Percentiles rank a stretch among this genome's conserved stretches.
Conservation (phyloP, 2,888 invertebrate genomes). For the Lepetodrilus schrolli region DNA sequence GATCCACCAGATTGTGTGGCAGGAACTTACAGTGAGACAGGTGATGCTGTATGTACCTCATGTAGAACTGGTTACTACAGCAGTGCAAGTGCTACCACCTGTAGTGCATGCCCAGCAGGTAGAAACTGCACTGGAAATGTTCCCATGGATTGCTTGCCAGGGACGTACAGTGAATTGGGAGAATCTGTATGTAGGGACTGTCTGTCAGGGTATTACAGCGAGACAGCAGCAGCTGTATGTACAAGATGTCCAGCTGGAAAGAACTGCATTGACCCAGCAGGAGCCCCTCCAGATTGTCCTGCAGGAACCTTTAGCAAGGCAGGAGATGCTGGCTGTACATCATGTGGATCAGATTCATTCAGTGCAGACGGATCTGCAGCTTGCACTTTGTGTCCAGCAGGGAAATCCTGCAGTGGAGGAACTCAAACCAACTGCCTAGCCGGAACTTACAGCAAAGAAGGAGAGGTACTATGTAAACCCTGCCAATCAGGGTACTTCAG, state of each 20-base stretch:
- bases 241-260: conserved; percentile 45
- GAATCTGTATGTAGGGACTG: conserved; percentile 45
- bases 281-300: conserved; percentile 34
- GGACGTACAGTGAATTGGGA: conserved; percentile 44
- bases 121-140: conserved; percentile 26
- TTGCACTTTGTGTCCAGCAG: conserved; percentile 39
- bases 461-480: conserved; percentile 36
- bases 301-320: conserved; percentile 42
- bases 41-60: conserved; percentile 52
- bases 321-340: conserved; percentile 33
- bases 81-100: conserved; percentile 42
- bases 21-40: conserved; percentile 59
- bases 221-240: conserved; percentile 53
- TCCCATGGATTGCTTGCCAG: conserved; percentile 46
- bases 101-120: conserved; percentile 60
- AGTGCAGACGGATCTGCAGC: conserved; percentile 29
- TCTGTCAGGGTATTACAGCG: conserved; percentile 64
- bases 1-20: conserved; percentile 54
- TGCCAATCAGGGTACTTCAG: conserved; percentile 50
- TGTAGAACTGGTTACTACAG: conserved; percentile 59
- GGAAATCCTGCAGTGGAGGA: conserved; percentile 39
- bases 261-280: conserved; percentile 38
- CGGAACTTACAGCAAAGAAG: conserved; percentile 43
- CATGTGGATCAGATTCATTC: conserved; percentile 32
- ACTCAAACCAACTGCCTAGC: conserved; percentile 39